Base-by-base conservation (phyloP, 2,113 vertebrate species). In the Numida meleagris region DNA sequence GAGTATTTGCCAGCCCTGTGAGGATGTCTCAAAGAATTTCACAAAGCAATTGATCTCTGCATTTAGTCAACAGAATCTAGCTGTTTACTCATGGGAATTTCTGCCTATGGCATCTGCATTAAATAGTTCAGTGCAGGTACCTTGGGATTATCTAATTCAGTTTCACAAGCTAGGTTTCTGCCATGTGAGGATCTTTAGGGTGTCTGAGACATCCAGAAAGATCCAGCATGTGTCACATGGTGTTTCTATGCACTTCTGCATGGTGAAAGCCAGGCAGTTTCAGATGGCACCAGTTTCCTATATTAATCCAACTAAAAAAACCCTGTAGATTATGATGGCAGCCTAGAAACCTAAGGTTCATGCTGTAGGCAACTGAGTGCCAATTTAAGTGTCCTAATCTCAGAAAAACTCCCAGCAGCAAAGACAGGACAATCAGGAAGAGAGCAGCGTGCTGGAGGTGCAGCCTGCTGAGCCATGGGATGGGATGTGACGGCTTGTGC, bases 401-500 rank as follows among this genome's bases (percentile, higher is more conserved):
- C 9, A 71, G 29, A 42, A 68, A 80, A 6, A n/a, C 5, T 38
- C n/a, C 19, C 7, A 36, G 13, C 21, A 76, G 68, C n/a, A 76
- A 76, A 81, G 18, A 21, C 2, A 15, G 48, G 14, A 4, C 6
- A 61, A 4, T 34, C 15, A 48, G 14, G 42, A 36, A 68, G 36
- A 61, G 33, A 53, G 8, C 13, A n/a, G 43, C 10, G 29, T 59
- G 23, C 3, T 38, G 42, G 11, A 59, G 38, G 10, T 24, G 38
- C 0, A 10, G 6, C 34, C 13, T 67, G 71, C 43, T 4, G 10
- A 68, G 17, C 2, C 14, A 10, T 0, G 1, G 48, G 23, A 14
- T 0, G 1, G 46, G 23, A 34, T 57, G 20, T 38, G 42, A 78
- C 4, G 3, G 0, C 0, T 4, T 3, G 1, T 45, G 31, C 12